These are phyloP conservation scores for Acanthosepion pharaonis DNA, from an alignment of 2,888 invertebrate genomes.

Conservation along the genomic window DNA sequence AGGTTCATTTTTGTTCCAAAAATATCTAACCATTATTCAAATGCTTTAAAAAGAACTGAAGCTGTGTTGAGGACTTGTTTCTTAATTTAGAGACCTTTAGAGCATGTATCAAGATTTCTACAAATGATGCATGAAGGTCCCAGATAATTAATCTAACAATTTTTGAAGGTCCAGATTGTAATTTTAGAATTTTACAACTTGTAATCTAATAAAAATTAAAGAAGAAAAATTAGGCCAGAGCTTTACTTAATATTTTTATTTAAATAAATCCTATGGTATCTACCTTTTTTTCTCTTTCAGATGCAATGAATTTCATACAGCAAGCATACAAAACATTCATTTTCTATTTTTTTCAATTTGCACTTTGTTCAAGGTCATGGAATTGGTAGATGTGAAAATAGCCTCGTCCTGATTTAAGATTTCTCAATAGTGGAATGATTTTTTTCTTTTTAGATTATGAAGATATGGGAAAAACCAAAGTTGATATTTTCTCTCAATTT, in stretches of 20 bases:
- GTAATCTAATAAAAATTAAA: neutral
- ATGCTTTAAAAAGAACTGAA: neutral
- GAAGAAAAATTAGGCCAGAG: neutral
- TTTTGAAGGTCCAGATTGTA: neutral
- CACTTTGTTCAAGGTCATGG: neutral
- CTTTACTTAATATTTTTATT: neutral
- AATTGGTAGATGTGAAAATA: neutral
- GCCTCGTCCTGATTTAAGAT: neutral
- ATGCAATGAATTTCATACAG: neutral
- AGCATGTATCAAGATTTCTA: neutral
- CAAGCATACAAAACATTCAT: neutral
- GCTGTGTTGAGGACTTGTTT: neutral
- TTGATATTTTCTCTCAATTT: neutral
- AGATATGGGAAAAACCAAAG: neutral
- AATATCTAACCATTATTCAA: neutral
- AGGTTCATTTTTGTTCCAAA: neutral
- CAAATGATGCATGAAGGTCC: neutral
- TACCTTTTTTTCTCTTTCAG: constrained; percentile 20
- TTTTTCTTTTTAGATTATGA: neutral
- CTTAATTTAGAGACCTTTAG: neutral
- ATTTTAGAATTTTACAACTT: neutral
- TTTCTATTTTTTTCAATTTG: neutral
- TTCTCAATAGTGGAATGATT: neutral
- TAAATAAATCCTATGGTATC: neutral
- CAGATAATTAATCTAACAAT: neutral